phyloP scores from a whole-genome alignment of 2,888 invertebrate genomes.

The Philonicus albiceps region DNA sequence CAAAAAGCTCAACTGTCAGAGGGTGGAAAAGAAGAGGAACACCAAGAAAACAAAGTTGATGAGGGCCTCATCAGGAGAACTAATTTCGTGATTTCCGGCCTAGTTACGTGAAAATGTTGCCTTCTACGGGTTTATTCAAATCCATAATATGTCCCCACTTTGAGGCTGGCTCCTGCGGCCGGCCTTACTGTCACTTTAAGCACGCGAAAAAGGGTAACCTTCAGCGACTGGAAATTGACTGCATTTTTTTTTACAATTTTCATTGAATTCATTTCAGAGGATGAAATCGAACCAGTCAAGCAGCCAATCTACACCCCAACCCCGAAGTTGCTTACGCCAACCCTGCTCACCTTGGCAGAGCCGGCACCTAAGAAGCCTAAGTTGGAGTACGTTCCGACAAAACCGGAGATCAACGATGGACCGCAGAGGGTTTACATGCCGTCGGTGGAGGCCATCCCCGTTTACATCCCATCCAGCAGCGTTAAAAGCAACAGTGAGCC shows the following conservation, averaged over 20 bases:
- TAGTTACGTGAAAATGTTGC: constrained; percentile 73
- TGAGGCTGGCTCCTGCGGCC: constrained; percentile 78
- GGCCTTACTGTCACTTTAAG: constrained; percentile 93
- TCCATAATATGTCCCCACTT: constrained; percentile 86
- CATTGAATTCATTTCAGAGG: constrained; percentile 53
- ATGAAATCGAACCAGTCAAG: constrained; percentile 49
- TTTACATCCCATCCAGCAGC: constrained; percentile 57
- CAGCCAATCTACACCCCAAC: constrained; percentile 59
- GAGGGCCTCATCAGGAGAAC: neutral
- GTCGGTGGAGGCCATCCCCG: constrained; percentile 52
- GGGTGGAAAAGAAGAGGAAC: neutral
- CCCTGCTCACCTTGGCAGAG: constrained; percentile 55
- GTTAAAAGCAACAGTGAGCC: neutral
- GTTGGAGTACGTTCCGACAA: constrained; percentile 62
- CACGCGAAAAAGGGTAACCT: constrained; percentile 77
- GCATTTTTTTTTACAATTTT: neutral
- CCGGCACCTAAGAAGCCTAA: constrained; percentile 55
- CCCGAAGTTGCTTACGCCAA: constrained; percentile 52
- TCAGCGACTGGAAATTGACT: neutral
- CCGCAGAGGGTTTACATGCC: constrained; percentile 50
- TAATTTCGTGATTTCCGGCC: neutral
- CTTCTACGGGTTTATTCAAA: constrained; percentile 89
- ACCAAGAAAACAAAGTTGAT: neutral
- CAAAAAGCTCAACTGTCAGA: neutral
- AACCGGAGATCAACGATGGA: constrained; percentile 59